Evolutionary conservation across 2,113 vertebrate species (phyloP), one percentile per base, ranked within the genome.

Genomic region (Columbina picui): DNA sequence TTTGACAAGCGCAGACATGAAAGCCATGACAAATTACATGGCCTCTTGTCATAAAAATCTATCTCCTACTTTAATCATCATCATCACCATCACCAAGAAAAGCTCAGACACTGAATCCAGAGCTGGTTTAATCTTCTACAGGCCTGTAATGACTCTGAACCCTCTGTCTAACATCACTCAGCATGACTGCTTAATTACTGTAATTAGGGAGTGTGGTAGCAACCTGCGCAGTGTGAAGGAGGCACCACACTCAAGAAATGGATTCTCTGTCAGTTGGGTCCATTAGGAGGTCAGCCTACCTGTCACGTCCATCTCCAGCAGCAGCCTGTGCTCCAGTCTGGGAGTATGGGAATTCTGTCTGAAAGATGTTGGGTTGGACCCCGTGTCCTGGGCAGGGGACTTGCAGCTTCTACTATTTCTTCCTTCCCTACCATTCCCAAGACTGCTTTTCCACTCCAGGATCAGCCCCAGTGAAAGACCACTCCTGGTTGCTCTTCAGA

Each of bases 131-230:
- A 69, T 93, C 91, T 89, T 90, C 82, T 85, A 56, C 61, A 36
- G 47, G 61, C 52, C 89, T 92, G 26, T 47, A 41, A 80, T 32
- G 52, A n/a, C 60, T n/a, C 92, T 9, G 50, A 84, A 67, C 70
- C 50, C 76, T 23, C 77, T 75, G 73, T 76, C 89, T 83, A 45
- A 45, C 83, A 50, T 96, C 78, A 5, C 92, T 97, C 96, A 92
- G 86, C 30, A 7, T 91, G 97, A 97, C 93, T 96, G 53, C 87
- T 90, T 98, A 98, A 98, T 98, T 95, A 97, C 94, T 94, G 89
- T 95, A 92, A 98, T 98, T 95, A 97, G 81, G 84, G 65, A 96
- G 84, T 2, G 0, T 3, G 2, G 22, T 16, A 49, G 88, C 82
- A 81, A 53, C 52, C 85, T 56, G 80, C 1, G 12, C 39, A 3